These are phyloP conservation scores for Sycophila texana DNA, from an alignment of 2,888 invertebrate species.

Conservation along the genomic window DNA sequence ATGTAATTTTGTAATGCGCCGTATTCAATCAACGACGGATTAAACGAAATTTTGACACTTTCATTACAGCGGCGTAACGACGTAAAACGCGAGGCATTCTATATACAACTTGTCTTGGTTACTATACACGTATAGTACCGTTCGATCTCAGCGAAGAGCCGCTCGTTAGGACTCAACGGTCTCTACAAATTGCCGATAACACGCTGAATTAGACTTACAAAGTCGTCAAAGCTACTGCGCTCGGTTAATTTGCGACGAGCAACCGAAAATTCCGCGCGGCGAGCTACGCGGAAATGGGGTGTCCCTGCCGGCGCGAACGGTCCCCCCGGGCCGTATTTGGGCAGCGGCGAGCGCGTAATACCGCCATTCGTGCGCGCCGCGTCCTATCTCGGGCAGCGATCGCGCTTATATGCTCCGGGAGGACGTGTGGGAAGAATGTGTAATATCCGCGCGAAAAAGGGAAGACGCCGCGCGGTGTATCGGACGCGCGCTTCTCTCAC, in stretches of 20 bases:
- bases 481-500: too few species aligned
- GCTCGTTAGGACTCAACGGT: too few species aligned
- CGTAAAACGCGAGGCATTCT: too few species aligned
- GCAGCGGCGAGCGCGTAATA: not conserved
- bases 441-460: not conserved
- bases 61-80: too few species aligned
- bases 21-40: too few species aligned
- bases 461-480: not conserved
- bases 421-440: slow-evolving; percentile 31
- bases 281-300: not conserved
- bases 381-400: not conserved
- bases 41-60: too few species aligned
- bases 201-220: slow-evolving; percentile 17
- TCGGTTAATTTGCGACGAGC: slow-evolving; percentile 11
- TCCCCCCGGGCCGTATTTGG: slow-evolving; percentile 16
- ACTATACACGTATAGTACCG: too few species aligned
- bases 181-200: slow-evolving; percentile 15
- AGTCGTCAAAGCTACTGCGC: not conserved
- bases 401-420: not conserved
- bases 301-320: slow-evolving; percentile 7
- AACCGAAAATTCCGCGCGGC: too few species aligned
- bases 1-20: too few species aligned
- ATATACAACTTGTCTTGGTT: too few species aligned
- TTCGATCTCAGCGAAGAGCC: too few species aligned
- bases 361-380: not conserved